Evolutionary conservation across 2,888 invertebrate species (phyloP).

Genomic region (Lepidochrysops patricia): DNA sequence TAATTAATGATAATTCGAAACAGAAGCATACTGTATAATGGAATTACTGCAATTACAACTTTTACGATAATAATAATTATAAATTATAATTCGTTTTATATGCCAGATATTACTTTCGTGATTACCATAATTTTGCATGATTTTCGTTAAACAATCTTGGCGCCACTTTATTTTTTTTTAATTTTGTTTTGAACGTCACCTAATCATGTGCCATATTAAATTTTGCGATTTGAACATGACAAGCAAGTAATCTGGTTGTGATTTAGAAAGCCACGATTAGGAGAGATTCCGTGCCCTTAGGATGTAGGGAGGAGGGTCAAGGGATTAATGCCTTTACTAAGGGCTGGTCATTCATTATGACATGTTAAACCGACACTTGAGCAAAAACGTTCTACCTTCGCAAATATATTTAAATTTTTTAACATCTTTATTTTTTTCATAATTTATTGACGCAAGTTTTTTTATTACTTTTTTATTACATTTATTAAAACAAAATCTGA

Average conservation of each 20-base stretch:
- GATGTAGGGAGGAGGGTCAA: conserved; percentile 27
- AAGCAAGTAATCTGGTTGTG: conserved; percentile 24
- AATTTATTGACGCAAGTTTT: neutral
- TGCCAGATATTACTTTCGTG: too few species aligned
- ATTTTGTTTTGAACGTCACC: neutral
- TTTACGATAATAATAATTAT: neutral
- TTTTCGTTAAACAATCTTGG: neutral
- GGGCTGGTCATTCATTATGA: conserved; percentile 32
- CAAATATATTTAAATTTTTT: conserved; percentile 13
- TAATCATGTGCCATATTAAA: neutral
- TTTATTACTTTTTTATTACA: neutral
- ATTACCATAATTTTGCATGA: neutral
- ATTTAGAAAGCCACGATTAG: conserved; percentile 25
- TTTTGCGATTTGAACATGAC: conserved; percentile 16
- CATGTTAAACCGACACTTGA: conserved; percentile 33
- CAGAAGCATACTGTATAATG: neutral
- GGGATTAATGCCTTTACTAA: conserved; percentile 34
- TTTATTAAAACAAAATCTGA: neutral
- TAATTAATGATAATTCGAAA: neutral
- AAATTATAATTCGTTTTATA: too few species aligned
- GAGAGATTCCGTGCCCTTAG: conserved; percentile 25
- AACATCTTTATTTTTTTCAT: conserved; percentile 7
- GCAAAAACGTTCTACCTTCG: conserved; percentile 26
- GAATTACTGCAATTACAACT: neutral
- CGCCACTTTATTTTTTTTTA: neutral